Conservation (phyloP, 2,113 vertebrate species). For the Eulemur macaco region DNA sequence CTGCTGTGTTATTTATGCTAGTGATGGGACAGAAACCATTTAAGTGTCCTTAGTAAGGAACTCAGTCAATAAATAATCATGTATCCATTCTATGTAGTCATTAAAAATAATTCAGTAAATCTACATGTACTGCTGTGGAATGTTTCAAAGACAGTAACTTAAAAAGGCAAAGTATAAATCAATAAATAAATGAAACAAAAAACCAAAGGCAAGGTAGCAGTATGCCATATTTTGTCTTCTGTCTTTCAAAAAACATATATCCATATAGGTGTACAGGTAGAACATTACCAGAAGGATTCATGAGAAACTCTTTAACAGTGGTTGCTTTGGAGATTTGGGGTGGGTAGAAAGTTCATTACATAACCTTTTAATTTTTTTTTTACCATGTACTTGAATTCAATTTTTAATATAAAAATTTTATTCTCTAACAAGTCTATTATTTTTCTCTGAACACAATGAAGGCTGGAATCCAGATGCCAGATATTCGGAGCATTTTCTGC, state of each 20-base stretch:
- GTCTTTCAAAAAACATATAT: neutral
- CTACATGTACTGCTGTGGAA: neutral
- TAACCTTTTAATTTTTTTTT: neutral
- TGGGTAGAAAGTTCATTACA: neutral
- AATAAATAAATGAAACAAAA: neutral
- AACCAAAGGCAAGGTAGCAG: neutral
- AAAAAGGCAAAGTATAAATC: neutral
- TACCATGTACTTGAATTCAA: neutral
- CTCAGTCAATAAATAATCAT: neutral
- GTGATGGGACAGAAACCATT: neutral
- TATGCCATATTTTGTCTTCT: neutral
- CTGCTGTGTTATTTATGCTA: neutral
- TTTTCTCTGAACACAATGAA: constrained; percentile 71
- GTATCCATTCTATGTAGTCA: neutral
- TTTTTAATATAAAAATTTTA: neutral
- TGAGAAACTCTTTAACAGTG: neutral
- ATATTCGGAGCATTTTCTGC: constrained; percentile 90
- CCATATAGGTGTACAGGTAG: neutral
- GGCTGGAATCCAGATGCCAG: constrained; percentile 94
- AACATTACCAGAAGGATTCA: neutral
- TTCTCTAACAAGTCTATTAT: constrained; percentile 40
- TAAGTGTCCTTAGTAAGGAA: neutral
- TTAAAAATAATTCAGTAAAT: neutral
- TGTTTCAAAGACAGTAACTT: neutral
- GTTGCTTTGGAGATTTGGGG: neutral